phyloP scores from a whole-genome alignment of 2,888 invertebrate species.

The Drosophila birchii region DNA sequence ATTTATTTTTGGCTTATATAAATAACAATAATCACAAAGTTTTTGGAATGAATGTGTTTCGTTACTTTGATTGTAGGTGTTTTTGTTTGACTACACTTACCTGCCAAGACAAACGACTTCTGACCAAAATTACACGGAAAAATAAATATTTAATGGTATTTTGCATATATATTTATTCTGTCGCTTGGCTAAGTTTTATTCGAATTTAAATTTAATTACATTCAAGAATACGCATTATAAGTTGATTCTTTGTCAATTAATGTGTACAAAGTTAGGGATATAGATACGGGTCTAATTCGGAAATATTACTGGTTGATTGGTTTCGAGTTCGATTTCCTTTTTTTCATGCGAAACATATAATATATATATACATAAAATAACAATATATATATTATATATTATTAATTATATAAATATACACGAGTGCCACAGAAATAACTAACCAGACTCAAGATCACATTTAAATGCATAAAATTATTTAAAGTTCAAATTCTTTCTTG shows the following conservation, averaged over 20 bases:
- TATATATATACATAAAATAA: slow-evolving; percentile 12
- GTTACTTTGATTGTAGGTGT: too few relatives aligned
- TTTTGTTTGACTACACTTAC: too few relatives aligned
- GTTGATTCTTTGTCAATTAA: slow-evolving; percentile 19
- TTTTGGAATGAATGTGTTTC: too few relatives aligned
- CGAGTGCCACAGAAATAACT: not conserved
- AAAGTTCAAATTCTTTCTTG: not conserved
- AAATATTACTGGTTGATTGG: slow-evolving; percentile 24
- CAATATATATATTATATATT: slow-evolving; percentile 1
- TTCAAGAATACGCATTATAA: slow-evolving; percentile 21
- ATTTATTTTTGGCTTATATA: too few relatives aligned
- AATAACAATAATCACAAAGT: too few relatives aligned
- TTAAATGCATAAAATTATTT: not conserved
- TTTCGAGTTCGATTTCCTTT: slow-evolving; percentile 3
- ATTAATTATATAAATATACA: slow-evolving; percentile 3
- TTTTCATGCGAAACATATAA: not conserved
- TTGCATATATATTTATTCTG: slow-evolving; percentile 31
- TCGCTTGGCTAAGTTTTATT: slow-evolving; percentile 29
- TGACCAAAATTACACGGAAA: too few relatives aligned
- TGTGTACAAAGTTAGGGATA: slow-evolving; percentile 25
- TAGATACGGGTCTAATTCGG: slow-evolving; percentile 11
- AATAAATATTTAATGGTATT: slow-evolving; percentile 23
- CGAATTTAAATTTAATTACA: slow-evolving; percentile 32
- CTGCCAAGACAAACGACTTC: too few relatives aligned
- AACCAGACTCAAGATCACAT: not conserved